Evolutionary conservation across 2,888 invertebrate genomes (phyloP).

Genomic region (Noctua janthina): DNA sequence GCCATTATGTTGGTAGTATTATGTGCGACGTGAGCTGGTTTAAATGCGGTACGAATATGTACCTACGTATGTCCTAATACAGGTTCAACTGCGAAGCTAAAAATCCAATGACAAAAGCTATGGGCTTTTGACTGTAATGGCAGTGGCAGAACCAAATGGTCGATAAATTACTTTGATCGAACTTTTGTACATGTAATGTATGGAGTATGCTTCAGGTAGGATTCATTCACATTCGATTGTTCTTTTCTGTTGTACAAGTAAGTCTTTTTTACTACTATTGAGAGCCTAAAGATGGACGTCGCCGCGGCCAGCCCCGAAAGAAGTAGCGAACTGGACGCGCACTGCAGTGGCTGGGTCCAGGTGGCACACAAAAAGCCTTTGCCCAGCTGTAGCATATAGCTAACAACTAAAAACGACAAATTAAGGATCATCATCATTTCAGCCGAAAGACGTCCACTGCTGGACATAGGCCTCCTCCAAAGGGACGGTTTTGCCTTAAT

Average conservation of each 20-base stretch:
- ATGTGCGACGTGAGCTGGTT: constrained; percentile 40
- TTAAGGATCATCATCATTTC: neutral
- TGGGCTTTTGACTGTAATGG: constrained; percentile 23
- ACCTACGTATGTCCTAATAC: constrained; percentile 29
- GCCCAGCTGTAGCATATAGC: neutral
- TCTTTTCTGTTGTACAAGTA: constrained; percentile 1
- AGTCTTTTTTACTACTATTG: too few relatives aligned
- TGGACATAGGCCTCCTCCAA: too few relatives aligned
- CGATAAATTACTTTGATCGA: constrained; percentile 50
- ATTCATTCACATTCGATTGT: neutral
- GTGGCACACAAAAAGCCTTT: neutral
- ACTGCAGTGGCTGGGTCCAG: neutral
- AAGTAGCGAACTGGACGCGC: neutral
- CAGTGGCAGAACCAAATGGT: constrained; percentile 22
- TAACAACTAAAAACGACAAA: neutral
- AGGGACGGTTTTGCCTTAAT: too few relatives aligned
- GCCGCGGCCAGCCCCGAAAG: too few relatives aligned
- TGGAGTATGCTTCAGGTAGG: neutral
- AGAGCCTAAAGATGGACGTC: too few relatives aligned
- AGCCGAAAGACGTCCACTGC: too few relatives aligned
- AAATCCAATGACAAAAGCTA: constrained; percentile 38
- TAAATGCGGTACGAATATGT: constrained; percentile 24
- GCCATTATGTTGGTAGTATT: constrained; percentile 54
- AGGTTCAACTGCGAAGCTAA: constrained; percentile 26
- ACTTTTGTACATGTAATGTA: constrained; percentile 33